Evolutionary conservation across 2,888 invertebrate species (phyloP), one percentile per base, ranked within the genome.

Genomic region (Lasioglossum figueresi): DNA sequence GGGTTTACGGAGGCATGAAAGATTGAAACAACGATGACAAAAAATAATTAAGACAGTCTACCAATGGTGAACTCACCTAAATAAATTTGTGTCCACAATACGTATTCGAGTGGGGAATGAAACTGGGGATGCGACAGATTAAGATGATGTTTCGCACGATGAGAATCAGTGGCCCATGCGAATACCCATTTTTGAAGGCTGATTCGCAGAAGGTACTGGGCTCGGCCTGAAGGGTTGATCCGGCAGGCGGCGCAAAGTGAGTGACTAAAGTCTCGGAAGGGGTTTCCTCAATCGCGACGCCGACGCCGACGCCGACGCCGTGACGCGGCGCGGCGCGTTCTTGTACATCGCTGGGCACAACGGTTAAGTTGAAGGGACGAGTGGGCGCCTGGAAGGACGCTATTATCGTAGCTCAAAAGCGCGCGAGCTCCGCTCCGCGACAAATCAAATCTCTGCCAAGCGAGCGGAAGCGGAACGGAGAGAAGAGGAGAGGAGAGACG

Each of bases 371-470:
- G 88, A 87, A 88, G 90, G 89, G 91, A 92, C 89, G 91, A 88
- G 89, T 90, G 91, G 88, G 87, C 89, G 93, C 89, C 88, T 88
- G 91, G 85, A 91, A 86, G 88, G 90, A 90, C 87, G 90, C 92
- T 87, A 92, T 93, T 93, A 93, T 91, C 91, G 91, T 92, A 91
- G 90, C 91, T 93, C 92, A 92, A 88, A 92, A 91, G 89, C 90
- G 88, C 91, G 89, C 86, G 66, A 66, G 91, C 87, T 52, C 2
- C 52, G 86, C 91, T 88, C 83, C 83, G 91, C 92, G 92, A 93
- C 93, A 93, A 93, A 93, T 93, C 93, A 93, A 93, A 93, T 93
- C 91, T 92, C 88, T 80, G 89, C 76, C 86, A 83, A 85, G 88
- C 88, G 80, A 86, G 92, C 88, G 89, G 90, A 90, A 91, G 87